Base-by-base conservation (phyloP, 2,888 invertebrate genomes). In the Drosophila kuntzei region DNA sequence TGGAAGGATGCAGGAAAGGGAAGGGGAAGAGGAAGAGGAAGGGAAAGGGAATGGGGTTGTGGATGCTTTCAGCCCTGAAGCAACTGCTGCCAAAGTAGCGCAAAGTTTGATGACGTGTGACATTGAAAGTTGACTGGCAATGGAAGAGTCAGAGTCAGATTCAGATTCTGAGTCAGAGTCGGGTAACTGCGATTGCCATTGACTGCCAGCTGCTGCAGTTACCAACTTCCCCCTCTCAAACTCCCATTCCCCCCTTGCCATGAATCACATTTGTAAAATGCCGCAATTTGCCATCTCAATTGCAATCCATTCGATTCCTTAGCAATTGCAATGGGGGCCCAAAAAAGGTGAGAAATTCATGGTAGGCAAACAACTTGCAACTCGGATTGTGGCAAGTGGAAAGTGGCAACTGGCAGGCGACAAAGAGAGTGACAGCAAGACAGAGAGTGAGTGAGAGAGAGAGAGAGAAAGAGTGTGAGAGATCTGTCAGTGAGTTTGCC, bases 51-150 rank as follows among this genome's bases (percentile, higher is more conserved):
- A 41, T n/a, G 5, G 4, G 5, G 7, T 1, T 14, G 36, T 25
- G 14, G 20, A 41, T 47, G 27, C 54, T 29, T n/a, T 22, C 54
- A 55, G 36, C 12, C 36, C 55, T 34, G 36, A 18, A 41, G 62
- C 34, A 37, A 11, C 41, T 39, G 39, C 53, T 29, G 53, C 12
- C 55, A 65, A 71, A 76, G 62, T 41, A 62, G 61, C 59, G 74
- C 67, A 67, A 71, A 75, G 68, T 76, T 79, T 69, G 87, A 84
- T 81, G 82, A 82, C 85, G 82, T 82, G 85, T 87, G 87, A 85
- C 82, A 83, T 81, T 83, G 85, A 87, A 87, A 80, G 82, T 76
- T 62, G 67, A 67, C 81, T 67, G 68, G 50, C 68, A 68, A 61
- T 61, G 61, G 53, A 61, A 73, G 47, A 57, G 59, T 22, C 49